Conservation (phyloP, 2,113 vertebrate species). For the Brachypodius melanocephalos region DNA sequence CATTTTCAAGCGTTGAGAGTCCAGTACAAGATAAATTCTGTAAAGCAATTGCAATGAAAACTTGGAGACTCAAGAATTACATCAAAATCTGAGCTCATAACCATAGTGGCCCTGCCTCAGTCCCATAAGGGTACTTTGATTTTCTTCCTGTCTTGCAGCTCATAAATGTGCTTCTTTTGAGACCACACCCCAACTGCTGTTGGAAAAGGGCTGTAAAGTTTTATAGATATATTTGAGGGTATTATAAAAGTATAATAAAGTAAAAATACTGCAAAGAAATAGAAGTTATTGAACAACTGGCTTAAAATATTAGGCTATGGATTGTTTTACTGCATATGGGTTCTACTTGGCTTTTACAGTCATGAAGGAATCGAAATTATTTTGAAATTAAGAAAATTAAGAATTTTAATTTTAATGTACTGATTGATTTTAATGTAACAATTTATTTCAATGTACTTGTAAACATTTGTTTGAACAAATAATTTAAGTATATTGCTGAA, state of each 20-base stretch:
- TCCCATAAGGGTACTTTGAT: slow-evolving; percentile 66
- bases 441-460: neutral
- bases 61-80: neutral
- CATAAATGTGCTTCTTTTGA: slow-evolving; percentile 70
- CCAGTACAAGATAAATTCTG: neutral
- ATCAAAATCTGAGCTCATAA: neutral
- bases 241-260: slow-evolving; percentile 70
- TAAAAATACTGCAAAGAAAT: slow-evolving; percentile 69
- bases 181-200: slow-evolving; percentile 68
- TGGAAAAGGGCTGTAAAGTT: slow-evolving; percentile 72
- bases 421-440: neutral
- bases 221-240: slow-evolving; percentile 69
- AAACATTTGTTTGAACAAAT: neutral
- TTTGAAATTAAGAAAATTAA: slow-evolving; percentile 4
- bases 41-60: neutral
- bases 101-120: neutral
- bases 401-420: neutral
- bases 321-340: slow-evolving; percentile 22
- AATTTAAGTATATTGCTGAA: neutral
- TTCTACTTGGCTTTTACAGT: slow-evolving; percentile 16
- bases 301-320: slow-evolving; percentile 62
- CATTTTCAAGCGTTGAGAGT: neutral
- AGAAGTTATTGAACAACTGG: slow-evolving; percentile 66
- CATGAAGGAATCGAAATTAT: slow-evolving; percentile 1
- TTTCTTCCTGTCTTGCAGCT: slow-evolving; percentile 71